Conservation (phyloP, 2,888 invertebrate genomes). For the Lycia hirtaria region DNA sequence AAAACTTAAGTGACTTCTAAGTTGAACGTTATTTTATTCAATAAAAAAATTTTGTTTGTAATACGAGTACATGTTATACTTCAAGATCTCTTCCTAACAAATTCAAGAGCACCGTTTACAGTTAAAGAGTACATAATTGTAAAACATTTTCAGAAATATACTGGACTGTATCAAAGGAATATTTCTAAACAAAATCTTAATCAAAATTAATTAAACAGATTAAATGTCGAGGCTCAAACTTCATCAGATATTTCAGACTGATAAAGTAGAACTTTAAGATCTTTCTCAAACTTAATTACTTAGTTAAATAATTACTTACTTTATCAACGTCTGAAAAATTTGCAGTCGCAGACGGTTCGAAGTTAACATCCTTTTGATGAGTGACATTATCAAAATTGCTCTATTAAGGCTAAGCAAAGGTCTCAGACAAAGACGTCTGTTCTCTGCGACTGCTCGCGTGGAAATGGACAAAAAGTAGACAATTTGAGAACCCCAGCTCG, state of each 20-base stretch:
- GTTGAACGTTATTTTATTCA: not conserved
- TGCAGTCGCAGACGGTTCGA: constrained; percentile 3
- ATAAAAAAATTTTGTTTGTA: not conserved
- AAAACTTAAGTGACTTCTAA: too few relatives aligned
- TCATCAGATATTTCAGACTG: constrained; percentile 1
- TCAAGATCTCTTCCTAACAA: too few relatives aligned
- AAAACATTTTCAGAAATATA: not conserved
- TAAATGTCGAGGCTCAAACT: constrained; percentile 3
- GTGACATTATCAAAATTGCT: constrained; percentile 18
- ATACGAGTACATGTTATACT: too few relatives aligned
- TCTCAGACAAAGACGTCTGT: constrained; percentile 21
- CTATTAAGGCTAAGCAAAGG: constrained; percentile 1
- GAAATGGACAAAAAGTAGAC: constrained; percentile 44
- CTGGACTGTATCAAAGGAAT: not conserved
- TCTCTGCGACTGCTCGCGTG: constrained; percentile 37
- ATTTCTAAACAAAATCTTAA: not conserved
- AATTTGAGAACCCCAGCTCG: constrained; percentile 41
- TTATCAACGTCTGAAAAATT: constrained; percentile 13
- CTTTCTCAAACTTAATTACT: constrained; percentile 8
- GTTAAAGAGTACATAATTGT: too few relatives aligned
- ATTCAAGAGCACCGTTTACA: too few relatives aligned
- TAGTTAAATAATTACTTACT: constrained; percentile 17
- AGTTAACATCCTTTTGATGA: constrained; percentile 12
- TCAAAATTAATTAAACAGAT: not conserved
- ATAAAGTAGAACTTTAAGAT: constrained; percentile 9